phyloP scores from a whole-genome alignment of 1,140 invertebrate species.

The Cephus cinctus region DNA sequence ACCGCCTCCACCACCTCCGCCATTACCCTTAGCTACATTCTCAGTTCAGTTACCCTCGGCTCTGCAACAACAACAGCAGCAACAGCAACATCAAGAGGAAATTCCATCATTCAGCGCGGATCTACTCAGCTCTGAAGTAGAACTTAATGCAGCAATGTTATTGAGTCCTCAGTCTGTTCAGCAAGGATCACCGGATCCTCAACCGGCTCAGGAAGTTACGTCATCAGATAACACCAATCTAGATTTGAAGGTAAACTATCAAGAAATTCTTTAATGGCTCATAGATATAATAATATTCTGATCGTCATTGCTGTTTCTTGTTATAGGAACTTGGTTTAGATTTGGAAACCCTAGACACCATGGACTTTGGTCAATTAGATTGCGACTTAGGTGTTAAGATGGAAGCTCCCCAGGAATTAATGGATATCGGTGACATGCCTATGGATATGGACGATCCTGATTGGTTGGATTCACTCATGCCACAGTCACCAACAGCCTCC shows the following conservation, averaged over 20 bases:
- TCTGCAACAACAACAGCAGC: constrained; percentile 35
- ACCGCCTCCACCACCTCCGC: constrained; percentile 49
- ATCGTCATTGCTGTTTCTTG: background rate
- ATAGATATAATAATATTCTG: background rate
- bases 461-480: constrained; percentile 71
- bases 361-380: constrained; percentile 60
- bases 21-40: constrained; percentile 54
- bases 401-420: constrained; percentile 48
- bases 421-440: constrained; percentile 55
- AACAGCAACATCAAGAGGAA: constrained; percentile 37
- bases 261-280: constrained; percentile 4
- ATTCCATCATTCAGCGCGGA: constrained; percentile 36
- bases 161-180: constrained; percentile 45
- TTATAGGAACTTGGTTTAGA: constrained; percentile 55
- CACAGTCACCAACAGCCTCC: constrained; percentile 37
- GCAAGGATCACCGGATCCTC: constrained; percentile 46
- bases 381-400: constrained; percentile 54
- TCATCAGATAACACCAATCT: constrained; percentile 50
- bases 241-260: constrained; percentile 42
- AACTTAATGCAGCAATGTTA: constrained; percentile 44
- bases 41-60: constrained; percentile 53
- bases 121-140: constrained; percentile 35
- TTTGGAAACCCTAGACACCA: constrained; percentile 57
- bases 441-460: constrained; percentile 74
- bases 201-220: constrained; percentile 50